Evolutionary conservation across 1,140 invertebrate genomes (phyloP), one percentile per base, ranked within the genome.

Genomic region (Hylaeus anthracinus): DNA sequence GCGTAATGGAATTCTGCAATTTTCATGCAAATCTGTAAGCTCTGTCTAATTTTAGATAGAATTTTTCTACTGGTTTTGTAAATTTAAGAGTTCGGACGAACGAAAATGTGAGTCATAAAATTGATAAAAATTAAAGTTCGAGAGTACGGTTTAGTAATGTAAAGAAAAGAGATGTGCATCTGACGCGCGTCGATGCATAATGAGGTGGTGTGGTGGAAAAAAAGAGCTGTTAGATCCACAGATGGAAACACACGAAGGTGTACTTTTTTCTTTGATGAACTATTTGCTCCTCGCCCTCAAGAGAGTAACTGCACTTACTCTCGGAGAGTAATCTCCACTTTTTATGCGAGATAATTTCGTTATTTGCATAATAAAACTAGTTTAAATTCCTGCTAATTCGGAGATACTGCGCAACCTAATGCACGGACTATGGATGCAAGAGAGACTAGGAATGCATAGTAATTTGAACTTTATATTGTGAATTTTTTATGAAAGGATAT

Each of bases 241-340:
- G 53, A 48, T 72, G 15, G 56, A 79, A 66, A 37, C 55, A n/a
- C 61, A 45, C 12, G 55, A 5, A 69, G 9, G 9, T 70, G 61
- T 9, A 66, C 58, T 77, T 84, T 53, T 67, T 37, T 65, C 39
- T 84, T 84, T 77, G 72, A 77, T 43, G 58, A 84, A 72, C 63
- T 80, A 70, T 79, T 75, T 67, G 43, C 63, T 26, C 55, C 15
- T 26, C 43, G 9, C 26, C 26, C 26, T 41, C 39, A 39, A 9
- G 41, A 81, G 61, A 72, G 26, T 15, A 8, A 26, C 48, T 15
- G 12, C n/a, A n/a, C n/a, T n/a, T n/a, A n/a, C n/a, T n/a, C n/a
- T n/a, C n/a, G n/a, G n/a, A n/a, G n/a, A n/a, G n/a, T n/a, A 80
- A 85, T 72, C 72, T 61, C 39, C 14, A 39, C 9, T 77, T 84